Percentiles rank a stretch among this genome's conserved stretches.
Conservation (phyloP, 2,888 invertebrate genomes). For the Pseudeuparius sepicola region DNA sequence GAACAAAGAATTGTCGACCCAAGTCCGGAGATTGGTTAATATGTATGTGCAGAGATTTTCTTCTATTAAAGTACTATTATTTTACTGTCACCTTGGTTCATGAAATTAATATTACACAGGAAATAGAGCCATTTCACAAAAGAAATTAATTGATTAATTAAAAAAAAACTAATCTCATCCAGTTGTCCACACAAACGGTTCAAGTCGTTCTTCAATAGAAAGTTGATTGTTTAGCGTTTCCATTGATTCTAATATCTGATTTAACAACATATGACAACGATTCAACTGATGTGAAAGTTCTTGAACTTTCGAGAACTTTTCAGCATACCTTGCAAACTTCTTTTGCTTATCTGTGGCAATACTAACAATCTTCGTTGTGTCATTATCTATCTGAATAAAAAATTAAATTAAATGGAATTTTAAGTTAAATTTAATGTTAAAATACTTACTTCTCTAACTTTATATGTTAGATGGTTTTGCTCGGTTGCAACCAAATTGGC, state of each 20-base stretch:
- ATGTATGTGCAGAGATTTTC: too few relatives aligned
- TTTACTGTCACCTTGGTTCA: too few relatives aligned
- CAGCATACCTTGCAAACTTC: conserved; percentile 74
- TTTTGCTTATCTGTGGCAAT: conserved; percentile 72
- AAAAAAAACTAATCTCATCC: conserved; percentile 44
- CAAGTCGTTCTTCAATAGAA: conserved; percentile 71
- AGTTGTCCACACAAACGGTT: conserved; percentile 85
- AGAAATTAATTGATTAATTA: too few relatives aligned
- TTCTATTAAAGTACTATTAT: too few relatives aligned
- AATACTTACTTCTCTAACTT: conserved; percentile 61
- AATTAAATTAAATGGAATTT: too few relatives aligned
- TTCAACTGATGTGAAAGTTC: conserved; percentile 76
- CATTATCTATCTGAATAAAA: conserved; percentile 54
- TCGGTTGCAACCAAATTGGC: conserved; percentile 74
- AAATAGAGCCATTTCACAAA: too few relatives aligned
- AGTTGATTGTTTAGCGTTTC: conserved; percentile 76
- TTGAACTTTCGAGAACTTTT: conserved; percentile 71
- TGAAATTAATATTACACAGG: too few relatives aligned
- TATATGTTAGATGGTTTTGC: conserved; percentile 61
- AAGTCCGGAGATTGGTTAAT: too few relatives aligned
- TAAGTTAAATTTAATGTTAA: conserved; percentile 5
- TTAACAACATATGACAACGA: conserved; percentile 69
- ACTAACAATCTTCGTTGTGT: conserved; percentile 58
- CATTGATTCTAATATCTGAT: conserved; percentile 75
- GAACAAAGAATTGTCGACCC: too few relatives aligned